Percentiles rank a stretch among this genome's conserved stretches.
These are phyloP conservation scores for Frankliniella fusca DNA, from an alignment of 2,888 invertebrate genomes.

Conservation along the genomic window DNA sequence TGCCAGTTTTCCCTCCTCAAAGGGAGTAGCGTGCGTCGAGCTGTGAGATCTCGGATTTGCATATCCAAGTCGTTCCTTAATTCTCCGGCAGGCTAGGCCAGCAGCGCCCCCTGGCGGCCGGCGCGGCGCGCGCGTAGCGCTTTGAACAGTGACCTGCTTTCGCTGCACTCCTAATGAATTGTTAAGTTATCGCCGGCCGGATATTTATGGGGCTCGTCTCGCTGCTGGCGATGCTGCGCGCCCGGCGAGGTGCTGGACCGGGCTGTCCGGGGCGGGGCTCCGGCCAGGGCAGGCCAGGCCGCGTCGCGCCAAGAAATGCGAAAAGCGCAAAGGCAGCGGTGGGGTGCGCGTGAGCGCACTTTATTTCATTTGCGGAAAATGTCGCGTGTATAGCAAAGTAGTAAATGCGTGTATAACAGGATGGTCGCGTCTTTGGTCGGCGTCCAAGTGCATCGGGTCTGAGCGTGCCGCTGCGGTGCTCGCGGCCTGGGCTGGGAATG, in stretches of 20 bases:
- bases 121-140: not conserved
- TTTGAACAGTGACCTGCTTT: not conserved
- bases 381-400: too few species aligned
- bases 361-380: too few species aligned
- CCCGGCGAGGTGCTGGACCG: not conserved
- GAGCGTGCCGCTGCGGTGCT: too few species aligned
- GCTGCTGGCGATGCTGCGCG: not conserved
- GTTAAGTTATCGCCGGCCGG: not conserved
- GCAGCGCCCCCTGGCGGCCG: not conserved
- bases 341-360: too few species aligned
- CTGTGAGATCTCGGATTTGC: not conserved
- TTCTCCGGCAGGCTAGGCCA: not conserved
- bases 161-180: not conserved
- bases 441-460: too few species aligned
- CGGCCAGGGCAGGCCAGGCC: too few species aligned
- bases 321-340: too few species aligned
- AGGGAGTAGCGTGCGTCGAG: not conserved
- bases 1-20: not conserved
- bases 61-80: slow-evolving; percentile 6
- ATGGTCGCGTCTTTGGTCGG: too few species aligned
- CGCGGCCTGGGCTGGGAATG: too few species aligned
- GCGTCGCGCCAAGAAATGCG: too few species aligned
- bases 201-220: not conserved
- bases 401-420: too few species aligned
- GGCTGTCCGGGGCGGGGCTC: too few species aligned